Evolutionary conservation across 2,797 vertebrate species (phyloP).

Genomic region (Acanthiza pusilla): DNA sequence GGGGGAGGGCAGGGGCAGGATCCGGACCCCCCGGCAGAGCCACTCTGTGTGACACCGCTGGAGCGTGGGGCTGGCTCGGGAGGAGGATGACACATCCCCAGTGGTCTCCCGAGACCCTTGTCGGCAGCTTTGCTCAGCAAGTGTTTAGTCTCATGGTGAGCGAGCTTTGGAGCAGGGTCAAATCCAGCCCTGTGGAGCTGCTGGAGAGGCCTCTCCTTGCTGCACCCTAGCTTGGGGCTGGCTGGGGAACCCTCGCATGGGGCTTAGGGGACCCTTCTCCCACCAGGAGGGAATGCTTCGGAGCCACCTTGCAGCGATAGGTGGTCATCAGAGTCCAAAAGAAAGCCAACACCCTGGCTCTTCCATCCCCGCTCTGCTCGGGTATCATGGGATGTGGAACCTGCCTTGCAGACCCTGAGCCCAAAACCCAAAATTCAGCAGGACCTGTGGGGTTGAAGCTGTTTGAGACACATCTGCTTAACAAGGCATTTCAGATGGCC

Average conservation of each 20-base stretch:
- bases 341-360: rapidly evolving
- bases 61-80: neutral
- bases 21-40: neutral
- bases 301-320: neutral
- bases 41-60: slow-evolving; percentile 10
- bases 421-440: neutral
- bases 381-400: rapidly evolving
- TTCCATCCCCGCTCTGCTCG: rapidly evolving
- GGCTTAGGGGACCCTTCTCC: neutral
- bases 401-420: neutral
- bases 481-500: neutral
- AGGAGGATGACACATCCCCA: slow-evolving; percentile 28
- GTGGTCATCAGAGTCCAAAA: rapidly evolving
- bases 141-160: neutral
- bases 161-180: neutral
- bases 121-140: slow-evolving; percentile 18
- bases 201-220: neutral
- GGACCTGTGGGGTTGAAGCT: neutral
- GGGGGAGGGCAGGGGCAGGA: neutral
- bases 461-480: neutral
- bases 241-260: neutral
- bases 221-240: rapidly evolving
- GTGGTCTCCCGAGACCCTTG: neutral
- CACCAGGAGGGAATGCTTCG: rapidly evolving
- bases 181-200: neutral